Conservation (phyloP, 92 coral and sea anemone genomes). For the Siderastrea siderea region DNA sequence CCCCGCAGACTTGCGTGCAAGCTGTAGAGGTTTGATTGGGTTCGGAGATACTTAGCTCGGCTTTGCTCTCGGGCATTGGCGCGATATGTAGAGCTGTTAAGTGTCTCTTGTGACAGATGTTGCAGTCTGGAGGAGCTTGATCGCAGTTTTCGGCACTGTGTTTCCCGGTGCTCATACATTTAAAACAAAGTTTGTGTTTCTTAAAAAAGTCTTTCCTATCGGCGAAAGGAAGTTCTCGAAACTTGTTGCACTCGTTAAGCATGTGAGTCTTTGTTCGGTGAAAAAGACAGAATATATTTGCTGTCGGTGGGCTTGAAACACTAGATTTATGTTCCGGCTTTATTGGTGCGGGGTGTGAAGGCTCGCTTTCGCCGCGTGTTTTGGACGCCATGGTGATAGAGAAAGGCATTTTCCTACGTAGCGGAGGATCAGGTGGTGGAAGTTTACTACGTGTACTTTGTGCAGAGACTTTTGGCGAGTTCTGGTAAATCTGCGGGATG, state of each 20-base stretch:
- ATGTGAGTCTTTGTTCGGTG: constrained; percentile 64
- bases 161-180: constrained; percentile 40
- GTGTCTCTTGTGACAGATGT: constrained; percentile 57
- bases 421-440: constrained; percentile 25
- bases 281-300: constrained; percentile 41
- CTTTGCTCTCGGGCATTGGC: background rate
- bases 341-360: background rate
- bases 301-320: background rate
- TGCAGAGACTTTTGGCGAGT: background rate
- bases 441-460: background rate
- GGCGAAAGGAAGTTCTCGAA: constrained; percentile 49
- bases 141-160: constrained; percentile 66
- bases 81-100: constrained; percentile 58
- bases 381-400: constrained; percentile 33
- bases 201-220: constrained; percentile 61
- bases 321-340: constrained; percentile 5
- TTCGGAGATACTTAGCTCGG: background rate
- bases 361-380: constrained; percentile 10
- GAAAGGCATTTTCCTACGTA: constrained; percentile 25
- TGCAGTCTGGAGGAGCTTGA: constrained; percentile 43
- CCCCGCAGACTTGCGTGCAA: constrained; percentile 79
- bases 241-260: constrained; percentile 63
- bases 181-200: constrained; percentile 60
- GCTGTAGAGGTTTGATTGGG: constrained; percentile 44
- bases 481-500: constrained; percentile 27